Percentiles rank a stretch among this genome's conserved stretches.
phyloP scores from a whole-genome alignment of 2,888 invertebrate species.

The Atherix ibis region DNA sequence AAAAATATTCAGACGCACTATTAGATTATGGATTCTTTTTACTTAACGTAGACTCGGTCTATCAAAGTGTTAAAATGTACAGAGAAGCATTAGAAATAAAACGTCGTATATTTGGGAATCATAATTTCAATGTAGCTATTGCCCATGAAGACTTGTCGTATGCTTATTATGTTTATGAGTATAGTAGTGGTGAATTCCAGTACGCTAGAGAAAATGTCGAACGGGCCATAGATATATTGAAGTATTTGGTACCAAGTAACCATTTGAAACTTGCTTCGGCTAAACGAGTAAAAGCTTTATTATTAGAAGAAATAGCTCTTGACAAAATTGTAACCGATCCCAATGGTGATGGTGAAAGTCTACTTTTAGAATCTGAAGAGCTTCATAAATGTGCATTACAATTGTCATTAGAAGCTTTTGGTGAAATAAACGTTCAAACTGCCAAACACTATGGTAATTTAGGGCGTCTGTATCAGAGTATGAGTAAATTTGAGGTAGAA shows the following conservation, averaged over 20 bases:
- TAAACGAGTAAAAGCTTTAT: constrained; percentile 80
- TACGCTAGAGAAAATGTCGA: constrained; percentile 71
- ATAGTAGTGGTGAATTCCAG: constrained; percentile 72
- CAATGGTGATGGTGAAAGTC: constrained; percentile 37
- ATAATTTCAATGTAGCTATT: constrained; percentile 75
- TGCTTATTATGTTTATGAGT: constrained; percentile 83
- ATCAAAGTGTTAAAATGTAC: constrained; percentile 72
- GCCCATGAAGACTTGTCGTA: constrained; percentile 88
- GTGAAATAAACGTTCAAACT: constrained; percentile 86
- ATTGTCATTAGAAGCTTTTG: constrained; percentile 67
- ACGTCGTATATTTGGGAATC: constrained; percentile 60
- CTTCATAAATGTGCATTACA: constrained; percentile 70
- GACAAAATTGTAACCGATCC: constrained; percentile 42
- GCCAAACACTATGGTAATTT: constrained; percentile 94
- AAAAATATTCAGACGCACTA: constrained; percentile 68
- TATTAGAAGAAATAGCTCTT: constrained; percentile 84
- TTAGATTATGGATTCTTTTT: constrained; percentile 84
- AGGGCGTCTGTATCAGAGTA: constrained; percentile 85
- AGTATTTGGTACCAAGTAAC: constrained; percentile 60
- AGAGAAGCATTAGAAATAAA: constrained; percentile 61
- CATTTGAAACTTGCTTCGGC: constrained; percentile 79
- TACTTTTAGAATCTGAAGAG: constrained; percentile 64
- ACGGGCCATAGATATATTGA: constrained; percentile 66
- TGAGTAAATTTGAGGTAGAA: constrained; percentile 62
- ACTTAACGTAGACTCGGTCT: constrained; percentile 72